Base-by-base conservation (phyloP, 1,140 invertebrate species). In the Thaumatotibia leucotreta region DNA sequence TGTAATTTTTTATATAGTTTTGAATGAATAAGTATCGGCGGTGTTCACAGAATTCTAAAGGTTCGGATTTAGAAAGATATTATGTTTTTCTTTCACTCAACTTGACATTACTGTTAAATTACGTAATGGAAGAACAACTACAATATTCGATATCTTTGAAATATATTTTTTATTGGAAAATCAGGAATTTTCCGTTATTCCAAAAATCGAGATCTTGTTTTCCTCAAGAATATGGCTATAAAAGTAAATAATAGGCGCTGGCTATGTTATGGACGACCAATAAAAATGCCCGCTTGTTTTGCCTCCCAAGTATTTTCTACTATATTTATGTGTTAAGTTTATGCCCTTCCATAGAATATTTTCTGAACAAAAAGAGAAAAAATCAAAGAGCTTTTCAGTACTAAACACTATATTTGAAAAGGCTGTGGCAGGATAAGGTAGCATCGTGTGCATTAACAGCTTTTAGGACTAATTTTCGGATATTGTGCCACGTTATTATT, bases 191-290 rank as follows among this genome's bases (percentile, higher is more conserved):
- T 58, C 23, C 14, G 52, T 24, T 24, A 17, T 24, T 29, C 29
- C 27, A 29, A 58, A 58, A 58, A 58, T 24, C 23, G 11, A 14
- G 22, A 9, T 8, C 24, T 58, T 58, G 52, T 58, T 58, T 58
- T 58, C 24, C 52, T 58, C n/a, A 31, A 27, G 52, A 58, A 31
- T 29, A 58, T 58, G 23, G 52, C 52, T 58, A 58, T 58, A 58
- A 58, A 58, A 58, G 52, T 58, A 58, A 58, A 58, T 58, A 58
- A 58, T 58, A 58, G 52, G 24, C 52, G 24, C n/a, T 58, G 52
- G 23, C 27, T 58, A 58, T n/a, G 52, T 58, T 58, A 58, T 29
- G 52, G 52, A n/a, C 52, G 52, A 27, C 52, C 52, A 29, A 58
- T 58, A 58, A 58, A 58, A 27, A 17, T 27, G 52, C 10, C 52